These are phyloP conservation scores for Germaria angustata DNA, from an alignment of 2,888 invertebrate genomes.

Conservation along the genomic window DNA sequence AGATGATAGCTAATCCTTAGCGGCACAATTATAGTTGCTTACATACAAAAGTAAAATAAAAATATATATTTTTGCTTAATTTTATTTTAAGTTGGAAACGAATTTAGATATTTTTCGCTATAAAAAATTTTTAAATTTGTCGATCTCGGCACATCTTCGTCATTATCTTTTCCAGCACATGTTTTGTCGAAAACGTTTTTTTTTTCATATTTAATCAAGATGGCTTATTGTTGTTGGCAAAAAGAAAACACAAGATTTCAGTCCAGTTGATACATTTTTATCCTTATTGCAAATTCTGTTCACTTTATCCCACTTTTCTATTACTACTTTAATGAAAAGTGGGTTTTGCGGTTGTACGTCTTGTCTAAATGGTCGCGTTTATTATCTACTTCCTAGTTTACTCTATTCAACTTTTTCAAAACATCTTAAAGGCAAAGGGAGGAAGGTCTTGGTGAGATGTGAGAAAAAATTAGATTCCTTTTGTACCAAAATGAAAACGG, in stretches of 20 bases:
- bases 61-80: too few relatives aligned
- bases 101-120: too few relatives aligned
- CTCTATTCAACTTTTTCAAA: neutral
- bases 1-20: too few relatives aligned
- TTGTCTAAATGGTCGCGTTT: conserved; percentile 57
- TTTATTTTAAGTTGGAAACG: too few relatives aligned
- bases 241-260: neutral
- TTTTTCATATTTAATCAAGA: too few relatives aligned
- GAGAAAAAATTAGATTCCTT: conserved; percentile 23
- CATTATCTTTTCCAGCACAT: too few relatives aligned
- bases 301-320: conserved; percentile 9
- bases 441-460: conserved; percentile 1
- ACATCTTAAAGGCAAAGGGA: conserved; percentile 16
- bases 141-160: too few relatives aligned
- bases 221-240: neutral
- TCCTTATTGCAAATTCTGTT: neutral
- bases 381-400: conserved; percentile 55
- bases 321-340: conserved; percentile 46
- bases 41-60: too few relatives aligned
- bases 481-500: conserved; percentile 20
- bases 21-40: too few relatives aligned
- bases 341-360: conserved; percentile 56
- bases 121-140: too few relatives aligned
- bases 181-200: too few relatives aligned
- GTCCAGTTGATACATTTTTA: neutral